Percentiles rank a stretch among this genome's conserved stretches.
Conservation (phyloP, 1,140 invertebrate genomes). For the Musca domestica region DNA sequence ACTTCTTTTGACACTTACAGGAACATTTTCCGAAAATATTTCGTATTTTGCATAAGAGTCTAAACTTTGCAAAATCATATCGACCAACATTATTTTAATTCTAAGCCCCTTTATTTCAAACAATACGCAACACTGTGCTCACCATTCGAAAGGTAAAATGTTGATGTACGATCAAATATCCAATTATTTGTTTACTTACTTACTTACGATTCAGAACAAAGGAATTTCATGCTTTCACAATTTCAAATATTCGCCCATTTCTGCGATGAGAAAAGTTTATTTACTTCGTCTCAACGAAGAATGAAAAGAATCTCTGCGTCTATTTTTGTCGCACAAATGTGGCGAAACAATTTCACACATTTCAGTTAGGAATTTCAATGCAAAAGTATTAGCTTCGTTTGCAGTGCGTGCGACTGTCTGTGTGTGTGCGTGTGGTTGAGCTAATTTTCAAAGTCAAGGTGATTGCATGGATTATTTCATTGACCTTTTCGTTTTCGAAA, state of each 20-base stretch:
- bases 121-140: no score
- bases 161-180: slow-evolving; percentile 13
- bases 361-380: slow-evolving; percentile 3
- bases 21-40: no score
- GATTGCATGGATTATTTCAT: slow-evolving; percentile 4
- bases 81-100: no score
- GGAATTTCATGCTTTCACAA: background rate
- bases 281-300: background rate
- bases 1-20: no score
- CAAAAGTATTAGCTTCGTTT: background rate
- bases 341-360: slow-evolving; percentile 4
- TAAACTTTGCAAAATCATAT: no score
- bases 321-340: background rate
- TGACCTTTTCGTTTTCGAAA: background rate
- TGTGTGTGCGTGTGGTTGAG: background rate
- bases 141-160: slow-evolving; percentile 2
- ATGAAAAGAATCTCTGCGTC: background rate
- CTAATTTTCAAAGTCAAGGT: background rate
- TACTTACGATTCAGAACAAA: background rate
- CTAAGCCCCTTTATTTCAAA: no score
- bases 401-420: no score
- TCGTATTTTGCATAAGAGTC: no score
- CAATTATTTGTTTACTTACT: background rate
- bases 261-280: background rate
- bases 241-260: slow-evolving; percentile 2